Evolutionary conservation across 2,888 invertebrate species (phyloP).

Genomic region (Anoplius nigerrimus): DNA sequence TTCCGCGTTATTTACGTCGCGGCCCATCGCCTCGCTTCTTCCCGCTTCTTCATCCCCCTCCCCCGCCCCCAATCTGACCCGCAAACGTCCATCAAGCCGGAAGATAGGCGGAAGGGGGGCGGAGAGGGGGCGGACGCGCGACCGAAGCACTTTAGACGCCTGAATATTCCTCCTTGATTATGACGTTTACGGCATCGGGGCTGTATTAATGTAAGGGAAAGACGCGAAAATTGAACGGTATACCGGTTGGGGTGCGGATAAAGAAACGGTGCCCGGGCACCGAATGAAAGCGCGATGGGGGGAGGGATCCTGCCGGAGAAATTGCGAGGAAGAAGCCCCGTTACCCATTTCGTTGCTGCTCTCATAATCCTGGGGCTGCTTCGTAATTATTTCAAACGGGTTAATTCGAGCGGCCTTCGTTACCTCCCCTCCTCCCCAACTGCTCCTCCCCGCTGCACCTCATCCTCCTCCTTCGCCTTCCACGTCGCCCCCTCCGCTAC

Average conservation of each 20-base stretch:
- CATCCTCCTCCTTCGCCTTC: slow-evolving; percentile 1
- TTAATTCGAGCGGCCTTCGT: slow-evolving; percentile 41
- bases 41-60: too few species aligned
- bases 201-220: too few species aligned
- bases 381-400: slow-evolving; percentile 52
- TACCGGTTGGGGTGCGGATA: neutral
- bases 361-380: slow-evolving; percentile 26
- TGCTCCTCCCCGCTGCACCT: neutral
- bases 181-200: too few species aligned
- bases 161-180: too few species aligned
- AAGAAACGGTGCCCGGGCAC: neutral
- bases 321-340: slow-evolving; percentile 7
- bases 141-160: too few species aligned
- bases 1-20: too few species aligned
- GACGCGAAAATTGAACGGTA: too few species aligned
- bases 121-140: too few species aligned
- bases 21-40: too few species aligned
- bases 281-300: neutral
- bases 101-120: too few species aligned
- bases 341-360: slow-evolving; percentile 7
- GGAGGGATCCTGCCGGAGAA: neutral
- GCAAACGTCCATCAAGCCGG: too few species aligned
- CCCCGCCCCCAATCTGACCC: too few species aligned
- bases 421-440: neutral
- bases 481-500: neutral